Base-by-base conservation (phyloP, 2,888 invertebrate genomes). In the Erpobdella octoculata region DNA sequence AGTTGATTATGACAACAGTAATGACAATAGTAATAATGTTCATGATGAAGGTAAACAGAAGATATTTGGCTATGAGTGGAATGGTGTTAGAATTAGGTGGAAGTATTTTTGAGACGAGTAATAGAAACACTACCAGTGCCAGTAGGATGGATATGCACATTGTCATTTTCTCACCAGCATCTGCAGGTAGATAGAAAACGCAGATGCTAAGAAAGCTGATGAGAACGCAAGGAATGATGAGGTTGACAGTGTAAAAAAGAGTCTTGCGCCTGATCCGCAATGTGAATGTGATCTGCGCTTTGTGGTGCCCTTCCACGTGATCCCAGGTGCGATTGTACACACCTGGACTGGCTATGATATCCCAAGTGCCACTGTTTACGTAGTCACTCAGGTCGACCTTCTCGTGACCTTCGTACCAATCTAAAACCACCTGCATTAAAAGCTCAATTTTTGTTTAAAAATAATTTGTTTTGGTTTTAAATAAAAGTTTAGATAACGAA, bases 21-120 rank as follows among this genome's bases (percentile, higher is more conserved):
- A 97, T 93, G 79, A 98, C 88, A 85, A 99, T 98, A 86, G 96
- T 95, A 81, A 98, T 93, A 75, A 97, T 97, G 86, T 98, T 98
- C 96, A 98, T 96, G 80, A 98, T 94, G 86, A 98, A 98, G 73
- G 97, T 98, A 86, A 98, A 97, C 66, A 98, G 88, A 77, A 99
- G 88, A 86, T 98, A 98, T 86, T 98, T 98, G 84, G 97, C 96
- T 80, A 99, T 97, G 74, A 98, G 88, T 71, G 98, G 98, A 80
- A 99, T 88, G 81, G 96, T 96, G 76, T 96, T 89, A 70, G 97
- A 97, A 0, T 96, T 97, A 70, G 98, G 98, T 75, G 98, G 98
- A 78, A 98, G 88, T 85, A 99, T 98, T 86, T 98, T 98, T 77
- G 97, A 96, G 76, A 98, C 96, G 79, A 98, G 89, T 82, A 98